Conservation (phyloP, 2,888 invertebrate genomes). For the Phaonia tiefii region DNA sequence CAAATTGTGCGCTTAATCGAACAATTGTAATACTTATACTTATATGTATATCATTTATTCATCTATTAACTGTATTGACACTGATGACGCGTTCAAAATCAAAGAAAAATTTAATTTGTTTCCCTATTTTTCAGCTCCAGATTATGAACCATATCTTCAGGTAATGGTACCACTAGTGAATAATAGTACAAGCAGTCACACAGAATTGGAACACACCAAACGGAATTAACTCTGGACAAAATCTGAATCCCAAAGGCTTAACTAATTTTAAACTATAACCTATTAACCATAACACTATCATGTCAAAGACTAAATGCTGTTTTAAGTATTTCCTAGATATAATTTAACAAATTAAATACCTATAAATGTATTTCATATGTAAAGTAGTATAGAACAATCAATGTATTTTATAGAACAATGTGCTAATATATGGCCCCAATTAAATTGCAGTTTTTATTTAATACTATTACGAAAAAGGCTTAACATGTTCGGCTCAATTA, state of each 20-base stretch:
- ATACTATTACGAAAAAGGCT: too few species aligned
- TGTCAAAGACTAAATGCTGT: slow-evolving; percentile 58
- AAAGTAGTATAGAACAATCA: neutral
- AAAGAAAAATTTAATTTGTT: too few species aligned
- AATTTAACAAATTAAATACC: slow-evolving; percentile 9
- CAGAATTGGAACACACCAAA: slow-evolving; percentile 52
- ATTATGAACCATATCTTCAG: slow-evolving; percentile 75
- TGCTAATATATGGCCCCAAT: slow-evolving; percentile 27
- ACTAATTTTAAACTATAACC: neutral
- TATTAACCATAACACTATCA: neutral
- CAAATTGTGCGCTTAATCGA: too few species aligned
- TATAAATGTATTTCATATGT: slow-evolving; percentile 3
- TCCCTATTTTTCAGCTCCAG: slow-evolving; percentile 69
- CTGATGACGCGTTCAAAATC: too few species aligned
- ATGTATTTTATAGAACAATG: slow-evolving; percentile 15
- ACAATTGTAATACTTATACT: too few species aligned
- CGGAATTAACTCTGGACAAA: slow-evolving; percentile 29
- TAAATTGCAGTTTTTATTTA: too few species aligned
- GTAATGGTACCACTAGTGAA: slow-evolving; percentile 74
- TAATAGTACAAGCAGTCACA: slow-evolving; percentile 10
- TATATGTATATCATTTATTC: too few species aligned
- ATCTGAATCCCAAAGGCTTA: neutral
- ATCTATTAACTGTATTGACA: too few species aligned
- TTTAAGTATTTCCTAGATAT: slow-evolving; percentile 62
- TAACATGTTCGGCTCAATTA: too few species aligned